A percentile compares a stretch with the other conserved stretches of the same genome.
These are phyloP conservation scores for Formicarius rufipectus DNA, from an alignment of 2,113 vertebrate species.

Conservation along the genomic window DNA sequence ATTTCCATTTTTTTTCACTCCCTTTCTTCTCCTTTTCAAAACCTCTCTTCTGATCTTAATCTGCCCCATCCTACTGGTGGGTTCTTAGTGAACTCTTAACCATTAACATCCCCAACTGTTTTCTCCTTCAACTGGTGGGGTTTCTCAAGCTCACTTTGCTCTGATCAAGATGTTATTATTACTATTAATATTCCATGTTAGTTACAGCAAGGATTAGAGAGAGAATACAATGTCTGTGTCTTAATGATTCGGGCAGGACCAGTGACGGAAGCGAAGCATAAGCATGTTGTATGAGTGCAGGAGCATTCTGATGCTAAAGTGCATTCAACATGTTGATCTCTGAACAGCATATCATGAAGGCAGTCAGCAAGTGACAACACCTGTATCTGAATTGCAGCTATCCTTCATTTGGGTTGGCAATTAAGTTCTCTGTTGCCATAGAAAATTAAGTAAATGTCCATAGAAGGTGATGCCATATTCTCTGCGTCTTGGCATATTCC, in stretches of 20 bases:
- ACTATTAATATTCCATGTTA: conserved; percentile 48
- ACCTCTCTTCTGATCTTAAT: not conserved
- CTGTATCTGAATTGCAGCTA: conserved; percentile 2
- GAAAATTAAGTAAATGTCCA: conserved; percentile 27
- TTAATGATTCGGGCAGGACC: not conserved
- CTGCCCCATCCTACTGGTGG: not conserved
- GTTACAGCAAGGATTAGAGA: conserved; percentile 46
- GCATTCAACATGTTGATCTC: conserved; percentile 2
- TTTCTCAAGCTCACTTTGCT: conserved; percentile 67
- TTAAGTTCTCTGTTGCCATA: conserved; percentile 48
- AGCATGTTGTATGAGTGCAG: conserved; percentile 15
- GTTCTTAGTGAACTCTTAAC: not conserved
- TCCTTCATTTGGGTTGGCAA: conserved; percentile 30
- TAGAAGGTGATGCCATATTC: conserved; percentile 43
- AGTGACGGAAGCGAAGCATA: conserved; percentile 36
- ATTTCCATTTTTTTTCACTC: not conserved
- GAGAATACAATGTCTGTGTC: not conserved
- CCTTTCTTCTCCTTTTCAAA: not conserved
- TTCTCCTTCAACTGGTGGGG: not conserved
- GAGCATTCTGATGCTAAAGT: not conserved
- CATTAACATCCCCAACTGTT: not conserved
- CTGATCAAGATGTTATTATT: conserved; percentile 45
- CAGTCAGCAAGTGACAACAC: conserved; percentile 33
- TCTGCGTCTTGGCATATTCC: conserved; percentile 39
- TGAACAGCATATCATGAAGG: conserved; percentile 53